Conservation (phyloP, 2,113 vertebrate genomes). For the Pavo muticus region DNA sequence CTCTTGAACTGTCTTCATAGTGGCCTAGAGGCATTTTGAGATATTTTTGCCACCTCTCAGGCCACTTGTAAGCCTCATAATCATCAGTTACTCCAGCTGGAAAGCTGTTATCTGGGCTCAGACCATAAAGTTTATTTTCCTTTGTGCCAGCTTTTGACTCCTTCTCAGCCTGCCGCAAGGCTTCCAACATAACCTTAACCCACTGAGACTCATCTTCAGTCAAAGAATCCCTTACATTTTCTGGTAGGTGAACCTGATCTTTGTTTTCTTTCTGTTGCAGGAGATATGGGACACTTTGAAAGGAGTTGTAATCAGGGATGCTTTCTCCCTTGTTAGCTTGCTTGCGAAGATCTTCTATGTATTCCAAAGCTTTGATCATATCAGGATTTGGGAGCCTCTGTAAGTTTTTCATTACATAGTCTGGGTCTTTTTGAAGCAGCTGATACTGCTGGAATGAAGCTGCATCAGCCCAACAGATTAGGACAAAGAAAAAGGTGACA, state of each 20-base stretch:
- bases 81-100: slow-evolving; percentile 76
- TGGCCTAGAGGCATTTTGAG: slow-evolving; percentile 82
- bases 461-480: slow-evolving; percentile 76
- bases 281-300: slow-evolving; percentile 77
- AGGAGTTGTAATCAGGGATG: slow-evolving; percentile 79
- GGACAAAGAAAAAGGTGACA: slow-evolving; percentile 74
- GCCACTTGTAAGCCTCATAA: slow-evolving; percentile 84
- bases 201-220: slow-evolving; percentile 88
- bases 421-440: slow-evolving; percentile 84
- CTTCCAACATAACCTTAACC: slow-evolving; percentile 88
- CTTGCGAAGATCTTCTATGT: slow-evolving; percentile 91
- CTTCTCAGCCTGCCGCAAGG: slow-evolving; percentile 85
- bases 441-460: slow-evolving; percentile 87
- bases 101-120: slow-evolving; percentile 78
- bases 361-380: slow-evolving; percentile 94
- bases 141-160: slow-evolving; percentile 73
- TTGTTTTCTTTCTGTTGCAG: slow-evolving; percentile 82
- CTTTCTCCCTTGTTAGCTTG: slow-evolving; percentile 84
- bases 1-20: slow-evolving; percentile 88
- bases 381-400: slow-evolving; percentile 83
- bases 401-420: slow-evolving; percentile 77
- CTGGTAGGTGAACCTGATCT: slow-evolving; percentile 73
- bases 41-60: slow-evolving; percentile 76
- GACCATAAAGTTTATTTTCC: slow-evolving; percentile 79
- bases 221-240: slow-evolving; percentile 74